phyloP scores from a whole-genome alignment of 2,888 invertebrate species.

The Caenorhabditis sulstoni region DNA sequence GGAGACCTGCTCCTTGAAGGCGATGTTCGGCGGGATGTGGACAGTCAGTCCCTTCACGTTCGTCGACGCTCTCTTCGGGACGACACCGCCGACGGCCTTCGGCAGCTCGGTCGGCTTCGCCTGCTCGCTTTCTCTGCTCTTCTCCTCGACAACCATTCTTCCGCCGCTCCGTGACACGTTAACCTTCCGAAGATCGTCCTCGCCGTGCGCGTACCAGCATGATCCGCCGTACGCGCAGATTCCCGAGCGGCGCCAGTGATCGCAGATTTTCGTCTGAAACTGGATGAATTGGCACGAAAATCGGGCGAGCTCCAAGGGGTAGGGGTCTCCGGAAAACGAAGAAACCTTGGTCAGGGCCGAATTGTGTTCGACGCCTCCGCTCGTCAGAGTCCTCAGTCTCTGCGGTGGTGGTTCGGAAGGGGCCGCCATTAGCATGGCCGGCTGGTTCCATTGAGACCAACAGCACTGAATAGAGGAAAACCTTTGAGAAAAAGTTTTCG shows the following conservation, averaged over 20 bases:
- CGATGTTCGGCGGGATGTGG: conserved; percentile 39
- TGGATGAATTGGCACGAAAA: background rate
- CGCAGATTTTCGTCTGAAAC: conserved; percentile 62
- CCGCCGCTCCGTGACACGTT: background rate
- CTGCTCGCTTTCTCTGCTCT: conserved; percentile 5
- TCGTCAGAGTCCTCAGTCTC: background rate
- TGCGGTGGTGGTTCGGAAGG: too few relatives aligned
- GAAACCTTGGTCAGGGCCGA: conserved; percentile 40
- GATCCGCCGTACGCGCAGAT: conserved; percentile 53
- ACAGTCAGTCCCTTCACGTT: conserved; percentile 60
- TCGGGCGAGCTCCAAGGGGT: background rate
- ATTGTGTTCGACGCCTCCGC: conserved; percentile 22
- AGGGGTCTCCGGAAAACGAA: conserved; percentile 13
- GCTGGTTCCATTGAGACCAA: conserved; percentile 23
- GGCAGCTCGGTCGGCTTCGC: conserved; percentile 4
- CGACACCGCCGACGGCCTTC: background rate
- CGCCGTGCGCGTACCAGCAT: conserved; percentile 62
- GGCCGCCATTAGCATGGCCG: background rate
- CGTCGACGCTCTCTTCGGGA: conserved; percentile 39
- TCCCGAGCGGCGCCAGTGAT: conserved; percentile 56
- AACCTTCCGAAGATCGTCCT: conserved; percentile 51
- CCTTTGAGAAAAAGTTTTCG: background rate
- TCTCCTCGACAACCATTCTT: conserved; percentile 9
- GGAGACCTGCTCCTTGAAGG: conserved; percentile 17
- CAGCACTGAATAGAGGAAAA: conserved; percentile 21